These are phyloP conservation scores for Ruditapes philippinarum DNA, from an alignment of 1,140 invertebrate genomes.

Conservation along the genomic window DNA sequence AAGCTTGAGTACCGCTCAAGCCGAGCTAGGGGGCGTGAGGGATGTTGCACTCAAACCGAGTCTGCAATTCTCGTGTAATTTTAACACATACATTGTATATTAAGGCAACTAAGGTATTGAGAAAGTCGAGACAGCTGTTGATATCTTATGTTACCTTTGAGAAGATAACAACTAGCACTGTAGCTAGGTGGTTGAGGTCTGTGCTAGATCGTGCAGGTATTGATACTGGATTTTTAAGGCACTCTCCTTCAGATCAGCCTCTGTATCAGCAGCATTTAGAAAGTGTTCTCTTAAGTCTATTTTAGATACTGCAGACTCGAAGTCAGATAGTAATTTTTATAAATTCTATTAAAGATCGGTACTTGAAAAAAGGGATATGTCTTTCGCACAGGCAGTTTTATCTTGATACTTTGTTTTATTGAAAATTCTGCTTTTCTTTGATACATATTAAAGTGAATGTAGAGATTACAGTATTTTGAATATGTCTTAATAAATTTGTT, in stretches of 20 bases:
- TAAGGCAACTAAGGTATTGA: not conserved
- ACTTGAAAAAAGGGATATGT: too few relatives aligned
- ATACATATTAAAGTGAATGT: too few relatives aligned
- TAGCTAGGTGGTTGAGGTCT: not conserved
- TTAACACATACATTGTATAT: not conserved
- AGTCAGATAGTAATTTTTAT: too few relatives aligned
- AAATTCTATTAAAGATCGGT: too few relatives aligned
- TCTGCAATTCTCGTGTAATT: not conserved
- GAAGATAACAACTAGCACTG: slow-evolving; percentile 2
- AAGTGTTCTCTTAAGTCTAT: slow-evolving; percentile 8
- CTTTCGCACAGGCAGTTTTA: too few relatives aligned
- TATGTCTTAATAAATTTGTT: too few relatives aligned
- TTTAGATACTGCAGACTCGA: not conserved
- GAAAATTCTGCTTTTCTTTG: too few relatives aligned
- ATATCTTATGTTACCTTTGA: not conserved
- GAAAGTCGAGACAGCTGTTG: slow-evolving; percentile 8
- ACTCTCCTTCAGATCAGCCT: not conserved
- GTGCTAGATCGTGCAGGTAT: not conserved
- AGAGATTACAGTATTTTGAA: too few relatives aligned
- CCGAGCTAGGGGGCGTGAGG: too few relatives aligned
- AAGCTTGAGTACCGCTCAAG: not conserved
- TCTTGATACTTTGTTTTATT: too few relatives aligned
- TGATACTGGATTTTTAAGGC: slow-evolving; percentile 9
- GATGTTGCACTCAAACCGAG: not conserved
- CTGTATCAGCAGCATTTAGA: slow-evolving; percentile 15